Conservation (phyloP, 2,888 invertebrate genomes). For the Ophraella communa region DNA sequence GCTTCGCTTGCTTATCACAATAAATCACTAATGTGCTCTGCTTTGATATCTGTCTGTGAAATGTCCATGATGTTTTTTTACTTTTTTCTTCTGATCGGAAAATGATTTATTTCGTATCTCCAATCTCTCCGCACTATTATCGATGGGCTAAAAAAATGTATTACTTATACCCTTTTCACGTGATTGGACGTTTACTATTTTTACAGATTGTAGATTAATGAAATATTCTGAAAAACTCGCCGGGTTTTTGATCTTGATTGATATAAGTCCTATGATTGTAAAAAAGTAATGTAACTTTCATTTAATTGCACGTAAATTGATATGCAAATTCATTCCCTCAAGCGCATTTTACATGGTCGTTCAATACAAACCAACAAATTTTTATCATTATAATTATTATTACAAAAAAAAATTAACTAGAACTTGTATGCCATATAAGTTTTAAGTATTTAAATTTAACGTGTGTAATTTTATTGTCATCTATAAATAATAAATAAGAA, state of each 20-base stretch:
- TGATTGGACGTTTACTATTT: conserved; percentile 27
- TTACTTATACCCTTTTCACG: conserved; percentile 30
- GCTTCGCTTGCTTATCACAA: conserved; percentile 54
- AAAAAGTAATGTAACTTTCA: background rate
- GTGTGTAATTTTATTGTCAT: too few species aligned
- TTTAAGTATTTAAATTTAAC: too few species aligned
- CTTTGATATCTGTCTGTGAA: conserved; percentile 51
- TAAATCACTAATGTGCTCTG: conserved; percentile 52
- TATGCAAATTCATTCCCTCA: too few species aligned
- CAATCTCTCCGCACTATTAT: conserved; percentile 38
- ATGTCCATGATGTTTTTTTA: conserved; percentile 48
- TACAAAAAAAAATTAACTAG: too few species aligned
- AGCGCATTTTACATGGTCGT: too few species aligned
- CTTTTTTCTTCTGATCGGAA: conserved; percentile 48
- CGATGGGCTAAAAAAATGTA: conserved; percentile 20
- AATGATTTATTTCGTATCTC: conserved; percentile 51
- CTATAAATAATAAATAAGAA: too few species aligned
- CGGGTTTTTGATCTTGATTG: background rate
- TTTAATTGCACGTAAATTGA: background rate
- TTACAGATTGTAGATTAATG: conserved; percentile 24
- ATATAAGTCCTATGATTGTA: background rate
- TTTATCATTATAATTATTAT: too few species aligned
- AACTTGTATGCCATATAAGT: too few species aligned
- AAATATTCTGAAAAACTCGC: conserved; percentile 7
- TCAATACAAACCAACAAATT: too few species aligned